Conservation (phyloP, 2,888 invertebrate genomes). For the Lithophane leautieri region DNA sequence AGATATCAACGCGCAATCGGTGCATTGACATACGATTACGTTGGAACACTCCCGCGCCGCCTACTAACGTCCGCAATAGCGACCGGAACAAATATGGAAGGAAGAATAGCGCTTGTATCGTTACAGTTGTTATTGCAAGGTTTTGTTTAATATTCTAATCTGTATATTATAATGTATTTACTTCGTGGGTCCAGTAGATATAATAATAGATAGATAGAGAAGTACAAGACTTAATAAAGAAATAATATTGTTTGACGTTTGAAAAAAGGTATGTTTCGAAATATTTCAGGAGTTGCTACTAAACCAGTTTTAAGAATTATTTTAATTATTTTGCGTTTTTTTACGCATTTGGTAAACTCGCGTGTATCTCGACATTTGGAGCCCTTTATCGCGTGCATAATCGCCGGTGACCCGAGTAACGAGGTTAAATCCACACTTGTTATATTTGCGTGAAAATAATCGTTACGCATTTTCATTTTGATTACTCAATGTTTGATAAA, state of each 20-base stretch:
- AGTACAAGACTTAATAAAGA: background rate
- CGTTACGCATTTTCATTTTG: slow-evolving; percentile 11
- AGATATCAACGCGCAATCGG: slow-evolving; percentile 79
- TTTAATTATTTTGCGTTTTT: background rate
- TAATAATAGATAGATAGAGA: background rate
- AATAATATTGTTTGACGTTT: background rate
- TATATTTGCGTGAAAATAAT: slow-evolving; percentile 39
- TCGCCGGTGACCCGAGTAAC: slow-evolving; percentile 15
- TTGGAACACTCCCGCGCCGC: slow-evolving; percentile 8
- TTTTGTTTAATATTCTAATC: background rate
- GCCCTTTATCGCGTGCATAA: slow-evolving; percentile 29
- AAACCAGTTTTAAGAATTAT: background rate
- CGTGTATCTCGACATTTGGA: background rate
- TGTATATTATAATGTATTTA: background rate
- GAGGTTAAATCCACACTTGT: slow-evolving; percentile 38
- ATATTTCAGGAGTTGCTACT: background rate
- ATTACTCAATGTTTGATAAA: slow-evolving; percentile 12
- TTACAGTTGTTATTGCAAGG: background rate
- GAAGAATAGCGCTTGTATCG: slow-evolving; percentile 5
- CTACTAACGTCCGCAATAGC: slow-evolving; percentile 12
- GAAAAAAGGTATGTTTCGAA: background rate
- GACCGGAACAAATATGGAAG: slow-evolving; percentile 34
- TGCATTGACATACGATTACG: slow-evolving; percentile 22
- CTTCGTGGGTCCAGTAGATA: background rate
- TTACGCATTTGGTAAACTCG: background rate